These are phyloP conservation scores for Chaenodraco wilsoni DNA, from an alignment of 2,797 vertebrate species.

Conservation along the genomic window DNA sequence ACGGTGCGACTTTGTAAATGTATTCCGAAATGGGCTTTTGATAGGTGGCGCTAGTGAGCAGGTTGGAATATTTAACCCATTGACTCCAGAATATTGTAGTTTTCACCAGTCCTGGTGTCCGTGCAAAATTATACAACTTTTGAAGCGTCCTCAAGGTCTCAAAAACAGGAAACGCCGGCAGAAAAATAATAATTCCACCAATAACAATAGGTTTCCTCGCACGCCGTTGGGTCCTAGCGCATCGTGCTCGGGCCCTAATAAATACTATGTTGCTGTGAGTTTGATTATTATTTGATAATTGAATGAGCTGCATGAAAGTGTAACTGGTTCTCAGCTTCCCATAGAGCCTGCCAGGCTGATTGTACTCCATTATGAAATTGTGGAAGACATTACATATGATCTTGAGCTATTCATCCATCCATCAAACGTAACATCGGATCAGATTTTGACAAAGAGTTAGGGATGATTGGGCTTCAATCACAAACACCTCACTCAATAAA, in stretches of 20 bases:
- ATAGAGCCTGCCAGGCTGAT: slow-evolving; percentile 5
- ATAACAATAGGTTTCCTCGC: no score
- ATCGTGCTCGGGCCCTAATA: background rate
- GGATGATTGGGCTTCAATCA: slow-evolving; percentile 23
- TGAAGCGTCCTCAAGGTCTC: no score
- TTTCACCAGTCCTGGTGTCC: no score
- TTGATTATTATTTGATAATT: background rate
- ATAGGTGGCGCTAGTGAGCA: no score
- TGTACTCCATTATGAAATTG: slow-evolving; percentile 18
- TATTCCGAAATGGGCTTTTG: no score
- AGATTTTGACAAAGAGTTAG: slow-evolving; percentile 23
- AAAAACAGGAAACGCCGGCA: no score
- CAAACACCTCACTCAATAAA: slow-evolving; percentile 21
- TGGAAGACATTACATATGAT: slow-evolving; percentile 14
- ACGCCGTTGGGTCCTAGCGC: no score
- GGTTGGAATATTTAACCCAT: no score
- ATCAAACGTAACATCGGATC: slow-evolving; percentile 9
- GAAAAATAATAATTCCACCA: no score
- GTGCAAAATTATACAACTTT: no score
- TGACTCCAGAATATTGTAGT: no score
- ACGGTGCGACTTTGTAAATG: no score
- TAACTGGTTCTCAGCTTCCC: slow-evolving; percentile 1
- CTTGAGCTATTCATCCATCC: slow-evolving; percentile 20
- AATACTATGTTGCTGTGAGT: background rate
- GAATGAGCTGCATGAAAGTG: slow-evolving; percentile 13